Evolutionary conservation across 2,797 vertebrate species (phyloP).

Genomic region (Ptychobarbus kaznakovi): DNA sequence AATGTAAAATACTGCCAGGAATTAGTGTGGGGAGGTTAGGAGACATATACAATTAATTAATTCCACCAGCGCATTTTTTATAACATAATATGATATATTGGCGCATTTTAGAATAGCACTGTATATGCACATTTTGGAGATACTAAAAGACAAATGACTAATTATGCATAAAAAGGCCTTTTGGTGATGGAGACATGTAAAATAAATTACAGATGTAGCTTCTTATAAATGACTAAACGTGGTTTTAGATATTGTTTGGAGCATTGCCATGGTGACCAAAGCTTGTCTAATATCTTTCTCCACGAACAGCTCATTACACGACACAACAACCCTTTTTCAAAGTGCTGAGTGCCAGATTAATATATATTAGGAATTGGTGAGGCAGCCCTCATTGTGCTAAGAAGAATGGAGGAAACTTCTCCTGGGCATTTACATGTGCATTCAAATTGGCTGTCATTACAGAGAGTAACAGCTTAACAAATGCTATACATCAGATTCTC

Average conservation of each 20-base stretch:
- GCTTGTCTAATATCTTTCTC: conserved; percentile 88
- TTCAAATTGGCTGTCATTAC: conserved; percentile 59
- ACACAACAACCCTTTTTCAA: conserved; percentile 63
- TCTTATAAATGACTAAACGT: conserved; percentile 78
- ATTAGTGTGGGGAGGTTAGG: conserved; percentile 56
- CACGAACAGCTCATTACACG: conserved; percentile 68
- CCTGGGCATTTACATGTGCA: conserved; percentile 55
- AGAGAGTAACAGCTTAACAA: conserved; percentile 49
- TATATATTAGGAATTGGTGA: conserved; percentile 64
- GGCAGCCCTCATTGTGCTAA: conserved; percentile 59
- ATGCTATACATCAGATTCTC: conserved; percentile 39
- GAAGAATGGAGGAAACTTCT: conserved; percentile 56
- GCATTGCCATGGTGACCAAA: conserved; percentile 87
- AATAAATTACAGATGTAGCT: conserved; percentile 78
- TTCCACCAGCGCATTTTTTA: conserved; percentile 80
- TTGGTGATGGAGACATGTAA: conserved; percentile 75
- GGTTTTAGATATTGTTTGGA: conserved; percentile 78
- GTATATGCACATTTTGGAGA: conserved; percentile 80
- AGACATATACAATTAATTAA: conserved; percentile 79
- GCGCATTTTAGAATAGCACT: conserved; percentile 79
- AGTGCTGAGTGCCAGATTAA: conserved; percentile 69
- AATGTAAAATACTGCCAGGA: conserved; percentile 75
- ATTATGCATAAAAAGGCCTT: conserved; percentile 78
- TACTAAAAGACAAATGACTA: conserved; percentile 77
- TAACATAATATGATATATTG: conserved; percentile 84